Base-by-base conservation (phyloP, 2,888 invertebrate genomes). In the Trichopria drosophilae region DNA sequence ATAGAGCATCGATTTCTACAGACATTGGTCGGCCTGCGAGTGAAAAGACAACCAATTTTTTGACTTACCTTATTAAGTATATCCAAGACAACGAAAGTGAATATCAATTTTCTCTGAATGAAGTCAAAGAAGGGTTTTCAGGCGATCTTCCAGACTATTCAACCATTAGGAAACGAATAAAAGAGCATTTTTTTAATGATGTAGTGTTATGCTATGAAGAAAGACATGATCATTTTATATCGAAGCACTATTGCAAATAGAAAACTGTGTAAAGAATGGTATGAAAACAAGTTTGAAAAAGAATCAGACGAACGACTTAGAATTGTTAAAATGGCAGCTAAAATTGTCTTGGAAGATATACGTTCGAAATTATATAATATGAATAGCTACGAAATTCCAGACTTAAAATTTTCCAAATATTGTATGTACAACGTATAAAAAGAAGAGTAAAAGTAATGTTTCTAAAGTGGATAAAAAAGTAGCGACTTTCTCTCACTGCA, bases 351-450 rank as follows among this genome's bases (percentile, higher is more conserved):
- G 10, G 5, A 18, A 5, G 18, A 34, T 6, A 34, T 34, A 13
- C 3, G 34, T 15, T 16, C 18, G 3, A 4, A 15, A 16, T 5
- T 18, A 10, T 34, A 34, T 18, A 10, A 34, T 9, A 34, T 20
- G 10, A 20, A 34, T 18, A 18, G 18, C 18, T 34, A 12, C 34
- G 10, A n/a, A 4, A 13, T 9, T 34, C 34, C 13, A 3, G 5
- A 34, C 12, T 15, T 4, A 19, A 4, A 13, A n/a, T 10, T 12
- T 18, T 7, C 34, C n/a, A 12, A 26, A 41, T 10, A 6, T 10
- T 7, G 13, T 29, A 4, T 9, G 3, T 44, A 50, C 4, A 26
- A 70, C 72, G 15, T 16, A 50, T 49, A 15, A 40, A 7, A 51
- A 44, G 12, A n/a, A n/a, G n/a, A n/a, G n/a, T n/a, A n/a, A n/a